These are phyloP conservation scores for Octonoba sinensis DNA, from an alignment of 2,888 invertebrate genomes.

Conservation along the genomic window DNA sequence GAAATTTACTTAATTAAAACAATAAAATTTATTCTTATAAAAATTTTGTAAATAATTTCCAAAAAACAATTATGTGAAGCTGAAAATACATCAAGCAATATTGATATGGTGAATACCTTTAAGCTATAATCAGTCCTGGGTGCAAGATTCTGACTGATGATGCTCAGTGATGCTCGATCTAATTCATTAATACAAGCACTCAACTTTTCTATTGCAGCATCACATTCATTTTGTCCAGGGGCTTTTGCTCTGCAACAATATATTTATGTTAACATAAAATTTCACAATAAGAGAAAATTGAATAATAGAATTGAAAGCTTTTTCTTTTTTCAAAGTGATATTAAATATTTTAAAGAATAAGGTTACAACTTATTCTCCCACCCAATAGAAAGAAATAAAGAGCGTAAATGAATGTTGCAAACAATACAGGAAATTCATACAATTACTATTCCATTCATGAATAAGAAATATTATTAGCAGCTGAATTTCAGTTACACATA, in stretches of 20 bases:
- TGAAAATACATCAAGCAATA: too few species aligned
- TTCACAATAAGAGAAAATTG: neutral
- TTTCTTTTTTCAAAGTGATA: too few species aligned
- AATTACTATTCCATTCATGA: too few species aligned
- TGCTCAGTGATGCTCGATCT: constrained; percentile 88
- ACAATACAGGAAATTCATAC: too few species aligned
- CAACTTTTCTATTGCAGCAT: constrained; percentile 83
- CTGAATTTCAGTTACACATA: too few species aligned
- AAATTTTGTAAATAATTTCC: too few species aligned
- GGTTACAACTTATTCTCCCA: too few species aligned
- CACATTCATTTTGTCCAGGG: constrained; percentile 95
- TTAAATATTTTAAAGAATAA: too few species aligned
- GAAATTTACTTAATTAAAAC: neutral
- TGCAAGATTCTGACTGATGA: constrained; percentile 83
- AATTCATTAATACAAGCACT: constrained; percentile 83
- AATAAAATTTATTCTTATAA: neutral
- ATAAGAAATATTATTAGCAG: too few species aligned
- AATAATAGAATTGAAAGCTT: neutral
- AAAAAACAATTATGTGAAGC: too few species aligned
- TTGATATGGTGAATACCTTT: constrained; percentile 71
- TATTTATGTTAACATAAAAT: neutral
- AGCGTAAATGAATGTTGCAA: too few species aligned
- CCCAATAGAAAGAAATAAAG: too few species aligned
- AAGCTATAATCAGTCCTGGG: constrained; percentile 81
- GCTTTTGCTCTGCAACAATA: constrained; percentile 83